Evolutionary conservation across 2,888 invertebrate species (phyloP).

Genomic region (Bhutanitis thaidina): DNA sequence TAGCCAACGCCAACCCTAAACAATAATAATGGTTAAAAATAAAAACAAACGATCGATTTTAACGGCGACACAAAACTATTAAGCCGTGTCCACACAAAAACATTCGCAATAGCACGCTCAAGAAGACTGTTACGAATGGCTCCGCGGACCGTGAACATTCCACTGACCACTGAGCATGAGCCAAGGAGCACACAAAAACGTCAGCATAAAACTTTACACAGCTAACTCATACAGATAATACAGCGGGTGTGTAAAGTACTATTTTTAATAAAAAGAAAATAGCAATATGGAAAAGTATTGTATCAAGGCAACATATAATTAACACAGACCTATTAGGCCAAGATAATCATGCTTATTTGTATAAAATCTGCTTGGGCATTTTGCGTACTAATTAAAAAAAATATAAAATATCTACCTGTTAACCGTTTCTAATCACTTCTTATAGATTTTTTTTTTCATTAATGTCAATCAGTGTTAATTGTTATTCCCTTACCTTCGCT

Average conservation of each 20-base stretch:
- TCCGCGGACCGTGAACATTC: constrained; percentile 76
- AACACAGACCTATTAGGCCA: too few relatives aligned
- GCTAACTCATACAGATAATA: constrained; percentile 39
- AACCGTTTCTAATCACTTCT: too few relatives aligned
- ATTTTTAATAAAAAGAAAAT: constrained; percentile 13
- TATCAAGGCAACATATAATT: too few relatives aligned
- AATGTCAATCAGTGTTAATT: too few relatives aligned
- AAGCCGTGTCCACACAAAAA: constrained; percentile 62
- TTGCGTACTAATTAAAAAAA: too few relatives aligned
- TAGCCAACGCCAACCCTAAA: too few relatives aligned
- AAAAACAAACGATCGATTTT: constrained; percentile 10
- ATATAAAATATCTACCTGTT: too few relatives aligned
- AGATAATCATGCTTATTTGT: too few relatives aligned
- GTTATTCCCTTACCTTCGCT: too few relatives aligned
- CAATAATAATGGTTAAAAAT: neutral
- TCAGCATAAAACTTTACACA: constrained; percentile 29
- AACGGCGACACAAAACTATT: constrained; percentile 54
- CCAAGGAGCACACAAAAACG: constrained; percentile 63
- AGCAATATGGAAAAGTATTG: too few relatives aligned
- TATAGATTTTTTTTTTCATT: too few relatives aligned
- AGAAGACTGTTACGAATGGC: constrained; percentile 73
- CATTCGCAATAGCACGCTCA: constrained; percentile 72
- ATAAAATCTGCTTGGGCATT: too few relatives aligned
- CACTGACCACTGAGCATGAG: constrained; percentile 62
- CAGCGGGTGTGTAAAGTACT: constrained; percentile 22